Conservation (phyloP, 2,797 vertebrate species). For the Sebastes reedi region DNA sequence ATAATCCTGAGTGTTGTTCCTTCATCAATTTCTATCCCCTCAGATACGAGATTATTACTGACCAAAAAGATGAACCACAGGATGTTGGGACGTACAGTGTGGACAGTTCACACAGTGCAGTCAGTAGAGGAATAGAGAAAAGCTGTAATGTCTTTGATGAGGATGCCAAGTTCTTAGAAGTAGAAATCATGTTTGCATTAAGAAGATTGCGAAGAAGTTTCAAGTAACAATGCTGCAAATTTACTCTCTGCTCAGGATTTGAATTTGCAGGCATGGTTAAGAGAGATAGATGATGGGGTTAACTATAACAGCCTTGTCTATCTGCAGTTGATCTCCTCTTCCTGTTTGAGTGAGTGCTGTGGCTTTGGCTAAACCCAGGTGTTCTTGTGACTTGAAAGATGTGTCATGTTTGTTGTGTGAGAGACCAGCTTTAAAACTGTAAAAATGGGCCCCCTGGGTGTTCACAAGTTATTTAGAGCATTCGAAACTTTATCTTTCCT, state of each 20-base stretch:
- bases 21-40: neutral
- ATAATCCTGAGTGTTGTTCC: neutral
- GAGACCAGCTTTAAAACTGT: neutral
- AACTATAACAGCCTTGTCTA: neutral
- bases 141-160: neutral
- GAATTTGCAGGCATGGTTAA: neutral
- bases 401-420: neutral
- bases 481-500: neutral
- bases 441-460: neutral
- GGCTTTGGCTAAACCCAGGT: conserved; percentile 59
- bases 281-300: neutral
- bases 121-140: neutral
- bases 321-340: conserved; percentile 49
- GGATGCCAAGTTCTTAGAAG: neutral
- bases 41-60: neutral
- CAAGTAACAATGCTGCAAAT: neutral
- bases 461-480: neutral
- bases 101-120: neutral
- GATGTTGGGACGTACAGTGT: neutral
- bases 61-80: neutral
- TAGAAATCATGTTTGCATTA: neutral
- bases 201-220: neutral
- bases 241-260: neutral
- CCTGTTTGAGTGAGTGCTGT: conserved; percentile 58
- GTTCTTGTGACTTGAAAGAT: conserved; percentile 36